Conservation (phyloP, 2,888 invertebrate genomes). For the Pardosa pseudoannulata region DNA sequence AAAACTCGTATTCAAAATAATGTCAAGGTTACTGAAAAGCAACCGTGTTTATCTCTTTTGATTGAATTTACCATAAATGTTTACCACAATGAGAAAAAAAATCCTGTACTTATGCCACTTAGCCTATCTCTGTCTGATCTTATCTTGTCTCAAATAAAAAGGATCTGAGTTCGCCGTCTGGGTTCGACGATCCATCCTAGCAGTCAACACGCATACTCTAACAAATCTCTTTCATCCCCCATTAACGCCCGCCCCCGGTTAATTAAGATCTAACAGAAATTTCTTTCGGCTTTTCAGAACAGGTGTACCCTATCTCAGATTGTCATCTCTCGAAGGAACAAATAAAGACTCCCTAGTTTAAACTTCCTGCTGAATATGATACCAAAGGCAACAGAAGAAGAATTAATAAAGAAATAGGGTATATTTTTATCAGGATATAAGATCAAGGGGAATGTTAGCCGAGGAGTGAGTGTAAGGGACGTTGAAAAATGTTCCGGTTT, state of each 20-base stretch:
- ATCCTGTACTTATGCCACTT: too few relatives aligned
- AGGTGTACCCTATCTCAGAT: constrained; percentile 54
- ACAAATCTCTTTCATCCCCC: not conserved
- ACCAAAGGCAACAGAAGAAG: constrained; percentile 1
- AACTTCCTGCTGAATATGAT: constrained; percentile 41
- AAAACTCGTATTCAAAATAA: too few relatives aligned
- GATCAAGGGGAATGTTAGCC: constrained; percentile 1
- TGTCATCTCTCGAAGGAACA: constrained; percentile 25
- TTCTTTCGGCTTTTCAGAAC: constrained; percentile 7
- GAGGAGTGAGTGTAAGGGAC: too few relatives aligned
- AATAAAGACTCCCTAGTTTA: constrained; percentile 45
- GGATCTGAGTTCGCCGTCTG: too few relatives aligned
- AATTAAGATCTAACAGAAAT: not conserved
- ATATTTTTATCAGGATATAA: constrained; percentile 23
- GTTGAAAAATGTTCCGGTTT: too few relatives aligned
- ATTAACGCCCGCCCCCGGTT: not conserved
- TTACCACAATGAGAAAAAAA: too few relatives aligned
- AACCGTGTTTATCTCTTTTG: too few relatives aligned
- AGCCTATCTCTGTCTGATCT: too few relatives aligned
- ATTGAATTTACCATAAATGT: too few relatives aligned
- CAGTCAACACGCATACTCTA: not conserved
- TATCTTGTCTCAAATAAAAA: too few relatives aligned
- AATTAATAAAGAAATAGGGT: not conserved
- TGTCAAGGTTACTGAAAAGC: too few relatives aligned
- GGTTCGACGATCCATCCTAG: not conserved